Evolutionary conservation across 2,888 invertebrate genomes (phyloP).

Genomic region (Nomada ferruginata): DNA sequence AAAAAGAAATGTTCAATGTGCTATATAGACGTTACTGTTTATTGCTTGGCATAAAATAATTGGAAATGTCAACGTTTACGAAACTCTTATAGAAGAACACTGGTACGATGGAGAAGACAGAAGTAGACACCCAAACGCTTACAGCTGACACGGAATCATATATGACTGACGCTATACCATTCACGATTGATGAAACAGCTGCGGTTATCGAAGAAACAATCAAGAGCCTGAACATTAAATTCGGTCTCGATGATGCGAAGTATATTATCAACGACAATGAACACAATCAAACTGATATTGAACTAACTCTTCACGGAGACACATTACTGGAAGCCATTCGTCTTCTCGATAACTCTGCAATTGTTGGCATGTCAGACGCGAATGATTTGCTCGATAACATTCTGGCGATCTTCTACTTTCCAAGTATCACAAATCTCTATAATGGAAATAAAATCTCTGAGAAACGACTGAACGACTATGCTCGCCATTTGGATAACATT

Average conservation of each 20-base stretch:
- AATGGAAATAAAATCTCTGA: not conserved
- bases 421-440: slow-evolving; percentile 59
- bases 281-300: slow-evolving; percentile 19
- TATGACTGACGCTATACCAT: too few relatives aligned
- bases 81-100: too few relatives aligned
- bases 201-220: slow-evolving; percentile 40
- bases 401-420: slow-evolving; percentile 50
- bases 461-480: slow-evolving; percentile 32
- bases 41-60: too few relatives aligned
- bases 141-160: too few relatives aligned
- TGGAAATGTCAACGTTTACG: too few relatives aligned
- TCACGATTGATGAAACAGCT: too few relatives aligned
- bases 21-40: too few relatives aligned
- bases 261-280: not conserved
- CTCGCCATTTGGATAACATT: slow-evolving; percentile 41
- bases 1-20: too few relatives aligned
- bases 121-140: not conserved
- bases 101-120: not conserved
- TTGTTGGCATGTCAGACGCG: not conserved
- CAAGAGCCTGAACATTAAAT: slow-evolving; percentile 55
- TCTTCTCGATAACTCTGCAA: slow-evolving; percentile 35
- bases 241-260: slow-evolving; percentile 39
- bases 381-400: slow-evolving; percentile 38
- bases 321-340: slow-evolving; percentile 45
- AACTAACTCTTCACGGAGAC: slow-evolving; percentile 71